Evolutionary conservation across 23 tunicate genomes (phyloP), one percentile per base, ranked within the genome.

Genomic region (Halocynthia aurantium): DNA sequence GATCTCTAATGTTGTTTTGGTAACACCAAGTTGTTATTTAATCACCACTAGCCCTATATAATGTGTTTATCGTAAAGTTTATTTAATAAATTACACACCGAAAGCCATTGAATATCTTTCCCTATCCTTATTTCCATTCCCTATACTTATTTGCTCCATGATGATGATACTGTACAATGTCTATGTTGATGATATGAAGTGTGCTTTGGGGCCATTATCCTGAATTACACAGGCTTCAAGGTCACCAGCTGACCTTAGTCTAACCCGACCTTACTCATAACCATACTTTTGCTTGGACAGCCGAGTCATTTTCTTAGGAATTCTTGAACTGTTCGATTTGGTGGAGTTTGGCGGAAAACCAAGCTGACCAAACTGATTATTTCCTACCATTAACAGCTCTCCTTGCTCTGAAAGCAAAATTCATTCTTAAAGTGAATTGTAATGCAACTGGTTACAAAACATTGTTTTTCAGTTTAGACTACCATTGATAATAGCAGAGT

Each of bases 301-400:
- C 10, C 64, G 62, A 17, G 77, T 60, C 40, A 92, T 87, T 52
- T 76, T 67, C 76, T 82, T 67, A 5, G 98, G 98, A 52, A 86
- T 60, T 44, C 98, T 60, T 31, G 82, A 22, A 9, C 62, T 74
- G 57, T 74, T 52, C 19, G 22, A 12, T 20, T 63, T 63, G 2
- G 50, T 15, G 0, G 55, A 18, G 8, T 50, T 55, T 13, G 78
- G 78, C 9, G 67, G 67, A 8, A 56, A 69, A 56, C 91, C 98
- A 22, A 92, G 83, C 56, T 92, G 98, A 13, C 98, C 98, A 77
- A 81, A 71, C 55, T 62, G 84, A 60, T 92, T 92, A 51, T 85
- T 73, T 51, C 98, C 98, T 61, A 88, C 80, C 71, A 83, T 86
- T 13, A 49, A 82, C 82, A 92, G 50, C 66, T 58, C 53, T 8